phyloP scores from a whole-genome alignment of 53 echinoderm and acorn worm genomes.

The Arbacia lixula region DNA sequence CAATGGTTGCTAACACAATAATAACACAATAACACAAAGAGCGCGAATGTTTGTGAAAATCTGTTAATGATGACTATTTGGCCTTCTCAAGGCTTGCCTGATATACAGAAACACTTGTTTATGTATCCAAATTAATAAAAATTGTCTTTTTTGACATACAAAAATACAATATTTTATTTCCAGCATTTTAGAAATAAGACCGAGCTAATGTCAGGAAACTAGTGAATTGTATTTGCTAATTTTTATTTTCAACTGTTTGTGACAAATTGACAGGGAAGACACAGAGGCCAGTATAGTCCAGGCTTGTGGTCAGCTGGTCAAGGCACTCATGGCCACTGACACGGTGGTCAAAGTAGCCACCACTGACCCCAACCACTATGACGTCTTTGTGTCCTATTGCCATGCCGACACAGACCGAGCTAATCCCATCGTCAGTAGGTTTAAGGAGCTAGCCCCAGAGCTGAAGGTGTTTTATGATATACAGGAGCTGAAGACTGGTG shows the following conservation, averaged over 20 bases:
- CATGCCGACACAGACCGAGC: conserved; percentile 74
- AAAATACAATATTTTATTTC: too few species aligned
- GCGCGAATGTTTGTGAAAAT: too few species aligned
- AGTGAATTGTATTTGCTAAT: too few species aligned
- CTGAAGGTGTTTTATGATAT: conserved; percentile 88
- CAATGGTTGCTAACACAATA: neutral
- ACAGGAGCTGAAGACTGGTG: conserved; percentile 93
- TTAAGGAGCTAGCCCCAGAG: conserved; percentile 64
- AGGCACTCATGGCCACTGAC: conserved; percentile 49
- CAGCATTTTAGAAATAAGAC: too few species aligned
- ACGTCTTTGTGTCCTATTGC: conserved; percentile 88
- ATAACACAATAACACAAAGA: too few species aligned
- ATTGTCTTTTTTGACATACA: too few species aligned
- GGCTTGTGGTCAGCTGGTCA: conserved; percentile 63
- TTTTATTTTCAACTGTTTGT: too few species aligned
- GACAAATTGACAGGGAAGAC: conserved; percentile 29
- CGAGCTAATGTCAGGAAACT: too few species aligned
- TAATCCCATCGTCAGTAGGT: conserved; percentile 57
- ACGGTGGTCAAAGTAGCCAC: conserved; percentile 31
- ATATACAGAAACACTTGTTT: too few species aligned
- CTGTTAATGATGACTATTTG: too few species aligned
- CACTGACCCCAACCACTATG: conserved; percentile 72
- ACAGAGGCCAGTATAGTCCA: conserved; percentile 29
- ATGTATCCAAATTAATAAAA: too few species aligned
- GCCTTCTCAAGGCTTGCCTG: too few species aligned